Conservation (phyloP, 2,888 invertebrate species). For the Boloria euphrosyne region DNA sequence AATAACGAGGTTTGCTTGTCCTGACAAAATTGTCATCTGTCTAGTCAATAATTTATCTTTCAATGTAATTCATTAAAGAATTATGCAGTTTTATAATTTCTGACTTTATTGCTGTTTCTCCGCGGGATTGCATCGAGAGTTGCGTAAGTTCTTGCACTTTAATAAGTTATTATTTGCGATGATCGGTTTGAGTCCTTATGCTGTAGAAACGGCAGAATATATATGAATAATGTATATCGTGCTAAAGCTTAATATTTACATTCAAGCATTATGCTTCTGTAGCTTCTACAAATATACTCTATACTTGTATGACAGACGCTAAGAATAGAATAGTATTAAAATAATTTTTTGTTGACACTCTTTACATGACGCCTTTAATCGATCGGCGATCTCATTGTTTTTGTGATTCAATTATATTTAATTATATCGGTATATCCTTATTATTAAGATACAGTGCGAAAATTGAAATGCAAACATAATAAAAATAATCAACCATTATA, state of each 20-base stretch:
- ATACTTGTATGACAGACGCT: constrained; percentile 3
- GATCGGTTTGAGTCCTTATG: constrained; percentile 18
- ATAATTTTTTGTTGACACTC: no score
- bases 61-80: constrained; percentile 26
- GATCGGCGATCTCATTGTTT: no score
- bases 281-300: constrained; percentile 1
- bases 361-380: no score
- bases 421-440: no score
- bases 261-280: constrained; percentile 13
- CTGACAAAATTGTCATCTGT: constrained; percentile 20
- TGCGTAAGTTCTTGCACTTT: constrained; percentile 15
- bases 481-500: no score
- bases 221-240: constrained; percentile 27
- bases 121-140: constrained; percentile 8
- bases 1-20: constrained; percentile 27
- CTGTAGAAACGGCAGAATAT: background rate
- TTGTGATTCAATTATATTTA: no score
- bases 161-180: constrained; percentile 18
- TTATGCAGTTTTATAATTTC: constrained; percentile 22
- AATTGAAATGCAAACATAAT: no score
- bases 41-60: constrained; percentile 24
- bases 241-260: constrained; percentile 21
- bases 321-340: no score
- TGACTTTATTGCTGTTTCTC: constrained; percentile 3
- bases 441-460: no score